Percentiles rank a stretch among this genome's conserved stretches.
Conservation (phyloP, 2,888 invertebrate genomes). For the Papilio demoleus region DNA sequence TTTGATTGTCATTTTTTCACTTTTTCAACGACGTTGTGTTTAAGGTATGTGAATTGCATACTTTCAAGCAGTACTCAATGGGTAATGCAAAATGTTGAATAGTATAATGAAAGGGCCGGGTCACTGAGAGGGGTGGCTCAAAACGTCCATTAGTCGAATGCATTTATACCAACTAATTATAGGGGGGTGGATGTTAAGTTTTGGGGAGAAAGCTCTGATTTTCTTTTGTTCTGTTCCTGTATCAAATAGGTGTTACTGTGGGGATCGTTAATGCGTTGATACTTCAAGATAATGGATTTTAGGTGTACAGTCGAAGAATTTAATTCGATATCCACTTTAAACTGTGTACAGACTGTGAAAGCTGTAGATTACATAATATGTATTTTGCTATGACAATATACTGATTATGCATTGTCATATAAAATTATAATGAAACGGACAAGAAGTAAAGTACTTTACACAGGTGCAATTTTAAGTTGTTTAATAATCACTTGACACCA, state of each 20-base stretch:
- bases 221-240: slow-evolving; percentile 38
- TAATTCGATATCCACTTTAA: neutral
- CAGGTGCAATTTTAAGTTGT: no score
- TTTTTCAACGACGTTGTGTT: neutral
- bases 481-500: no score
- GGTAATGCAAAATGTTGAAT: slow-evolving; percentile 46
- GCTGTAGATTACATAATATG: neutral
- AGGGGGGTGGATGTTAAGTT: slow-evolving; percentile 47
- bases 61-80: neutral
- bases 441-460: no score
- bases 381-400: no score
- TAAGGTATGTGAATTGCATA: neutral
- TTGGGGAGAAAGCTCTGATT: slow-evolving; percentile 39
- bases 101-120: slow-evolving; percentile 53
- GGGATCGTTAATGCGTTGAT: slow-evolving; percentile 34
- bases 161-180: slow-evolving; percentile 62
- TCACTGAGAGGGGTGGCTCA: slow-evolving; percentile 53
- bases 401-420: no score
- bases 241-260: slow-evolving; percentile 38
- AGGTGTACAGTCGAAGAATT: slow-evolving; percentile 14
- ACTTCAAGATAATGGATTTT: slow-evolving; percentile 37
- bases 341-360: neutral
- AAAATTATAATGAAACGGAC: no score
- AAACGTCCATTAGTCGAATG: slow-evolving; percentile 61
- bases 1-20: neutral